These are phyloP conservation scores for Montipora capricornis DNA, from an alignment of 64 coral and sea anemone genomes.

Conservation along the genomic window DNA sequence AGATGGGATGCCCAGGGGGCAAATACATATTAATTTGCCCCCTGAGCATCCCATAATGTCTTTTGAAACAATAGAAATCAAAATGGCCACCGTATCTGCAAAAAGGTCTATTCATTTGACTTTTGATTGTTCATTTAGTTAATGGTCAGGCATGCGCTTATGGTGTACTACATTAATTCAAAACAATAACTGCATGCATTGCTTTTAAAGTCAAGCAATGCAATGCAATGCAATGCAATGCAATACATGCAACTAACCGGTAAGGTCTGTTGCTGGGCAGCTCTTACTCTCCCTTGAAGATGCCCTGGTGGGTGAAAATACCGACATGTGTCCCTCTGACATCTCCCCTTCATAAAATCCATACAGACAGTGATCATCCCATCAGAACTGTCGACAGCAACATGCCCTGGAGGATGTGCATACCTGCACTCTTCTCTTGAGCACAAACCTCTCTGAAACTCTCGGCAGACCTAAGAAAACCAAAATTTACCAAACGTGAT, in stretches of 20 bases:
- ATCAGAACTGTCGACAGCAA: slow-evolving; percentile 82
- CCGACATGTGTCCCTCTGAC: slow-evolving; percentile 90
- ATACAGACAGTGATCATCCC: slow-evolving; percentile 98
- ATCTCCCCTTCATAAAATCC: slow-evolving; percentile 98
- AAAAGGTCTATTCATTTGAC: no score
- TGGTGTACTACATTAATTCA: neutral
- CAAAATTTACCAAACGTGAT: neutral
- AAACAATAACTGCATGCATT: no score
- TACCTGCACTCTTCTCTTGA: slow-evolving; percentile 93
- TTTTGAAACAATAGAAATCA: no score
- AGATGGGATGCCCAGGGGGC: no score
- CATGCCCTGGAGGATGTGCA: slow-evolving; percentile 88
- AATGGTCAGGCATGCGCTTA: neutral
- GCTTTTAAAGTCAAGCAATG: neutral
- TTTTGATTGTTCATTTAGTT: no score
- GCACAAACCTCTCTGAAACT: slow-evolving; percentile 89
- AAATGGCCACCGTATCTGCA: no score
- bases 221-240: neutral
- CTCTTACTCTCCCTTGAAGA: slow-evolving; percentile 90
- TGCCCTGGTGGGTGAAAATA: slow-evolving; percentile 98
- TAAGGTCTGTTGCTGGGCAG: slow-evolving; percentile 75
- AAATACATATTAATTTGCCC: no score
- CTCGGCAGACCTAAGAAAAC: slow-evolving; percentile 84
- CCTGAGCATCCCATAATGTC: no score
- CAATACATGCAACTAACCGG: slow-evolving; percentile 2